Conservation (phyloP, 2,113 vertebrate species). For the Rhadina sibilatrix region DNA sequence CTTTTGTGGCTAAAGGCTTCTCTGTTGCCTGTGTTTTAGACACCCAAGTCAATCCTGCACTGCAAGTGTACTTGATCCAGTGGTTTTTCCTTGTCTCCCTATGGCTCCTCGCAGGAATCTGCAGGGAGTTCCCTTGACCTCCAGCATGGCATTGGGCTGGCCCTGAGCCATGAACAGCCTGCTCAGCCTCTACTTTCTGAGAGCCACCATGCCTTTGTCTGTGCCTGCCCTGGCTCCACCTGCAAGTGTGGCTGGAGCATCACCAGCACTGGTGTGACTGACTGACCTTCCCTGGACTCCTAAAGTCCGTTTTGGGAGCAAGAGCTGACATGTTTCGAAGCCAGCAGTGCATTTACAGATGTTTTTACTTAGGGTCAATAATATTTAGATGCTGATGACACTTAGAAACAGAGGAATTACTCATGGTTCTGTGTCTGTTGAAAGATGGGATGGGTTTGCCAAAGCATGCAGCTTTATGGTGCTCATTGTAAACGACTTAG, state of each 20-base stretch:
- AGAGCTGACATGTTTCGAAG: not conserved
- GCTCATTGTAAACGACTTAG: not conserved
- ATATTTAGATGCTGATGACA: not conserved
- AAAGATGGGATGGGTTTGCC: not conserved
- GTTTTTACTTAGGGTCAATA: not conserved
- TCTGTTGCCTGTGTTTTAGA: not conserved
- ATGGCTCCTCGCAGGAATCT: not conserved
- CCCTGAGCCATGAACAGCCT: not conserved
- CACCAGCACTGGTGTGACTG: accelerated
- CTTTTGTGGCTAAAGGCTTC: not conserved
- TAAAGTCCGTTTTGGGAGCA: accelerated
- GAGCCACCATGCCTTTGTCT: accelerated
- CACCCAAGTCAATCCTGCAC: not conserved
- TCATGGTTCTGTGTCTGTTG: not conserved
- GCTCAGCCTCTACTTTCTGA: not conserved
- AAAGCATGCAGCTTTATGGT: not conserved
- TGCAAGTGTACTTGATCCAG: not conserved
- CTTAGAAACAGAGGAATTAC: not conserved
- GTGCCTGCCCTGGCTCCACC: not conserved
- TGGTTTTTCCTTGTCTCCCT: not conserved
- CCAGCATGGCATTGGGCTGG: not conserved
- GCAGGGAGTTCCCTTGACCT: not conserved
- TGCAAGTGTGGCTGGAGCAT: not conserved
- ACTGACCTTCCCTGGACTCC: not conserved
- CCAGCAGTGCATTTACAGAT: not conserved